Percentiles rank a stretch among this genome's conserved stretches.
Evolutionary conservation across 2,797 vertebrate species (phyloP).

Genomic region (Diplodus puntazzo): DNA sequence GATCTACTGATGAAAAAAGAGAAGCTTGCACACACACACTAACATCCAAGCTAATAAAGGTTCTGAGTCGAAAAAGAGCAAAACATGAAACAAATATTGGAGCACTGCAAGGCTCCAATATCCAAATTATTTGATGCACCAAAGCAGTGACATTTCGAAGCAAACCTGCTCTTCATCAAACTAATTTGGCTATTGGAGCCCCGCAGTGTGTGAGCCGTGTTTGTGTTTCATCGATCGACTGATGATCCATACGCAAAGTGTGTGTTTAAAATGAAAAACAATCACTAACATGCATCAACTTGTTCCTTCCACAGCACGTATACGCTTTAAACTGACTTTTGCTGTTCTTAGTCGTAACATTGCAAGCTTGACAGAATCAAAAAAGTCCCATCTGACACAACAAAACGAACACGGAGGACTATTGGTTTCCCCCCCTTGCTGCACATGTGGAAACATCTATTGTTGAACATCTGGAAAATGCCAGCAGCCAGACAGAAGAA

Average conservation of each 20-base stretch:
- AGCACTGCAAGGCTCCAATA: no score
- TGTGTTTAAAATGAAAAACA: not conserved
- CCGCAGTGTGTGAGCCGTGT: no score
- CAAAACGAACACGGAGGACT: slow-evolving; percentile 50
- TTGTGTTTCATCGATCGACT: not conserved
- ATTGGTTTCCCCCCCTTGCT: slow-evolving; percentile 51
- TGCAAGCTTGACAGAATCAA: slow-evolving; percentile 22
- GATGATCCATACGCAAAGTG: not conserved
- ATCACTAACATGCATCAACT: not conserved
- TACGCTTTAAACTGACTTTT: slow-evolving; percentile 19
- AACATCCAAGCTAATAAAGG: no score
- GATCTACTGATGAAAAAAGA: no score
- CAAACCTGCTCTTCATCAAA: no score
- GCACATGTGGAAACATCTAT: slow-evolving; percentile 86
- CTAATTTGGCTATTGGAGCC: no score
- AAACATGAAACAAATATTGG: no score
- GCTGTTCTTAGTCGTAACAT: slow-evolving; percentile 21
- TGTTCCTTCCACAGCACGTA: not conserved
- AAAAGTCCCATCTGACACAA: slow-evolving; percentile 34
- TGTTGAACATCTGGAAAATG: slow-evolving; percentile 84
- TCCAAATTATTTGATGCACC: no score
- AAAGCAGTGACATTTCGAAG: no score
- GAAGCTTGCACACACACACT: no score
- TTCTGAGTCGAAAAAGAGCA: no score
- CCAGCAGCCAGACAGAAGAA: slow-evolving; percentile 75